Conservation (phyloP, 1,140 invertebrate species). For the Ganaspis sp. region DNA sequence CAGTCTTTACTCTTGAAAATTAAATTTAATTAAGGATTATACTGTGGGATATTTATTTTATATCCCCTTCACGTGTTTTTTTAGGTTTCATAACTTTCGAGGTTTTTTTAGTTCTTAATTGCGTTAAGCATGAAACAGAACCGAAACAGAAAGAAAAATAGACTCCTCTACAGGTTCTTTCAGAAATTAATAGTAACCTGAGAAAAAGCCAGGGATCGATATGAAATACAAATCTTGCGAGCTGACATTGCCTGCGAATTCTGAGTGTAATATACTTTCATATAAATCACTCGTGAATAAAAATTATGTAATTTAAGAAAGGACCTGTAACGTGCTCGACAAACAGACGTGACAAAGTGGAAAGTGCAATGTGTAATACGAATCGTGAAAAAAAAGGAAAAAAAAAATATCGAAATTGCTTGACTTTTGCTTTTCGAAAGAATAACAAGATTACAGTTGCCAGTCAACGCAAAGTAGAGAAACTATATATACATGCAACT, state of each 20-base stretch:
- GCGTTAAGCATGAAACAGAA: neutral
- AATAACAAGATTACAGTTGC: neutral
- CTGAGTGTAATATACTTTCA: neutral
- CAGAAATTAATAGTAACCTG: neutral
- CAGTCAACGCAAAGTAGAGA: neutral
- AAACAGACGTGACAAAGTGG: neutral
- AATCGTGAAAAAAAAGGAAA: neutral
- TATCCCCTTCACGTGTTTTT: no score
- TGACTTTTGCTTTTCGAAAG: neutral
- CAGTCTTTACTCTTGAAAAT: no score
- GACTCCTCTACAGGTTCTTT: neutral
- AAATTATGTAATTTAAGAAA: neutral
- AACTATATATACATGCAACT: neutral
- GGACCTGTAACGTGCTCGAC: neutral
- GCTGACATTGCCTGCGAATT: neutral
- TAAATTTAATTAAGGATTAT: no score
- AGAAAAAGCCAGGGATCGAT: neutral
- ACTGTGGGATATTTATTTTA: no score
- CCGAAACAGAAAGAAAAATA: neutral
- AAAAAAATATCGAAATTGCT: neutral
- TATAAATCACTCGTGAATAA: neutral
- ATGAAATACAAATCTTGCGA: neutral
- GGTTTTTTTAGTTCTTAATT: neutral
- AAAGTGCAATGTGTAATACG: neutral
- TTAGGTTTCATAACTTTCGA: neutral